phyloP scores from a whole-genome alignment of 2,888 invertebrate genomes.

The Cantharis lateralis region DNA sequence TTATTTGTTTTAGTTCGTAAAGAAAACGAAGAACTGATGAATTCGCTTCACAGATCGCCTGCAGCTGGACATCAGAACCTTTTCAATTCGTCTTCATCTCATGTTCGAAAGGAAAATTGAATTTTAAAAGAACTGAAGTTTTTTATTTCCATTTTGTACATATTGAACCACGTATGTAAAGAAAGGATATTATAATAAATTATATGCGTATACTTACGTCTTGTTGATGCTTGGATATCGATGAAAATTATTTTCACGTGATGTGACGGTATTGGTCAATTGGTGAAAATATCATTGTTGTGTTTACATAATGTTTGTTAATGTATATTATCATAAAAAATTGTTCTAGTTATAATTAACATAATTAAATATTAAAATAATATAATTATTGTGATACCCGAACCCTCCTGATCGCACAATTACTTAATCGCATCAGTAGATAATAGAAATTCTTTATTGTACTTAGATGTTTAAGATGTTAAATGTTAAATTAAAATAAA shows the following conservation, averaged over 20 bases:
- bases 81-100: slow-evolving; percentile 18
- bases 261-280: background rate
- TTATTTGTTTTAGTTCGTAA: slow-evolving; percentile 76
- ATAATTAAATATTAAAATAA: slow-evolving; percentile 9
- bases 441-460: slow-evolving; percentile 8
- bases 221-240: background rate
- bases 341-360: slow-evolving; percentile 35
- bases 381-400: slow-evolving; percentile 38
- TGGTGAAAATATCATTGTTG: slow-evolving; percentile 6
- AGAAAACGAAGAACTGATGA: slow-evolving; percentile 87
- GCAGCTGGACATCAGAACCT: slow-evolving; percentile 10
- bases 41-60: slow-evolving; percentile 66
- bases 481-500: slow-evolving; percentile 13
- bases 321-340: slow-evolving; percentile 6
- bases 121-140: slow-evolving; percentile 4
- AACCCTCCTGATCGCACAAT: slow-evolving; percentile 35
- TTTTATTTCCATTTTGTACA: slow-evolving; percentile 3
- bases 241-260: background rate
- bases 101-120: slow-evolving; percentile 5
- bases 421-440: slow-evolving; percentile 21
- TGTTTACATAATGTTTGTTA: slow-evolving; percentile 14
- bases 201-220: background rate
- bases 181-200: background rate
- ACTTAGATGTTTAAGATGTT: slow-evolving; percentile 22
- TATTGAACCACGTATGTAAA: background rate